A percentile compares a stretch with the other conserved stretches of the same genome.
These are phyloP conservation scores for Volucella inflata DNA, from an alignment of 2,888 invertebrate genomes.

Conservation along the genomic window DNA sequence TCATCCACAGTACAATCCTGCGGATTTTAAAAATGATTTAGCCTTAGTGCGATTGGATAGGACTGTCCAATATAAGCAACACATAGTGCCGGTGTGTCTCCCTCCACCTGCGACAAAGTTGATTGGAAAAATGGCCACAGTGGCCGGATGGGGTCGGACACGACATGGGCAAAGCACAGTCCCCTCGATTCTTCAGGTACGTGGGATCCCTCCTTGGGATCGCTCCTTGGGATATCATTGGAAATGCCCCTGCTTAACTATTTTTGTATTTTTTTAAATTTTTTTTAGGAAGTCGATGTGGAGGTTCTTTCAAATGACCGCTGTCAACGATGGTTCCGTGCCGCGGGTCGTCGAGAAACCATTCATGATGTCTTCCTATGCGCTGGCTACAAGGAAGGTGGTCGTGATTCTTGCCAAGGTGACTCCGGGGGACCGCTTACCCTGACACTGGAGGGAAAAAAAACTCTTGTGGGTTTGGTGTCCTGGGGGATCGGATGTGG, in stretches of 20 bases:
- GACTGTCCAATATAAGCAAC: conserved; percentile 94
- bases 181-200: conserved; percentile 90
- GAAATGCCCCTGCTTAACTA: too few relatives aligned
- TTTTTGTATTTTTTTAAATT: neutral
- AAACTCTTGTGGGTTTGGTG: conserved; percentile 93
- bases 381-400: conserved; percentile 95
- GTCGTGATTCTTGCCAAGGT: conserved; percentile 90
- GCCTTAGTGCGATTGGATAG: conserved; percentile 92
- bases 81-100: conserved; percentile 95
- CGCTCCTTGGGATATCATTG: too few relatives aligned
- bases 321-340: conserved; percentile 96
- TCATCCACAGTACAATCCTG: conserved; percentile 94
- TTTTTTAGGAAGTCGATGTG: conserved; percentile 89
- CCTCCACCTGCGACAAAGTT: conserved; percentile 91
- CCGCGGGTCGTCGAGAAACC: conserved; percentile 94
- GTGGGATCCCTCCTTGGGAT: neutral
- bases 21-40: conserved; percentile 95
- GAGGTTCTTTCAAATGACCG: conserved; percentile 95
- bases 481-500: conserved; percentile 97
- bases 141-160: conserved; percentile 96
- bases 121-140: conserved; percentile 94
- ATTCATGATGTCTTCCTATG: conserved; percentile 97
- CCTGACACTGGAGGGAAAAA: conserved; percentile 92
- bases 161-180: conserved; percentile 94
- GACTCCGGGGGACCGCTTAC: conserved; percentile 96